Conservation (phyloP, 2,113 vertebrate species). For the Rhinopomastus cyanomelas region DNA sequence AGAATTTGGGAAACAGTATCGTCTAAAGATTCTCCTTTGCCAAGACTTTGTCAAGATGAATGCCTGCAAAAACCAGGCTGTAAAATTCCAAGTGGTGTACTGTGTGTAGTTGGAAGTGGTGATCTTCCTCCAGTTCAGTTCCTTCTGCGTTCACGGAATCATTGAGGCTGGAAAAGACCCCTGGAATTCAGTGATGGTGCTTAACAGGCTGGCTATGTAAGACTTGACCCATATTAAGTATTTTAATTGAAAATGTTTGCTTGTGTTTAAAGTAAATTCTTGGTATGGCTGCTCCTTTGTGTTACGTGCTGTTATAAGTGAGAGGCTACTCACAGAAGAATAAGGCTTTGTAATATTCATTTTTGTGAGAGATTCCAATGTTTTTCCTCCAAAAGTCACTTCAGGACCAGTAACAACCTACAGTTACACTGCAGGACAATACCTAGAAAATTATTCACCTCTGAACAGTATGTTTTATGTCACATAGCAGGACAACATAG, state of each 20-base stretch:
- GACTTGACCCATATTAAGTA: fast-evolving
- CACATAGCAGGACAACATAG: fast-evolving
- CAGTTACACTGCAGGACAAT: not conserved
- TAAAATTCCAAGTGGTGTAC: not conserved
- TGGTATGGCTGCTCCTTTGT: not conserved
- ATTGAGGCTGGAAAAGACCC: no score
- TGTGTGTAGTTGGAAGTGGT: not conserved
- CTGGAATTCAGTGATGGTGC: not conserved
- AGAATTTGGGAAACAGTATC: not conserved
- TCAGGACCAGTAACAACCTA: not conserved
- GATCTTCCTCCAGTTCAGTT: not conserved
- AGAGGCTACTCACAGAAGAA: not conserved
- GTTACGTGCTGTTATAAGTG: not conserved
- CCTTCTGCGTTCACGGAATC: not conserved
- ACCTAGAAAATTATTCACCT: not conserved
- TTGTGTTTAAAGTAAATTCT: not conserved
- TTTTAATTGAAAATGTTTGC: not conserved
- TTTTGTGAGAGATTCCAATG: not conserved
- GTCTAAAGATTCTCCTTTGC: not conserved
- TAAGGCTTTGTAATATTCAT: not conserved
- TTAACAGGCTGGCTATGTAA: not conserved
- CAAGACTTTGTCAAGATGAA: not conserved
- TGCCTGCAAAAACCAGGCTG: not conserved
- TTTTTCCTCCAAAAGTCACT: not conserved
- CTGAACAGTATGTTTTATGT: not conserved